Evolutionary conservation across 2,888 invertebrate genomes (phyloP).

Genomic region (Glaucopsyche alexis): DNA sequence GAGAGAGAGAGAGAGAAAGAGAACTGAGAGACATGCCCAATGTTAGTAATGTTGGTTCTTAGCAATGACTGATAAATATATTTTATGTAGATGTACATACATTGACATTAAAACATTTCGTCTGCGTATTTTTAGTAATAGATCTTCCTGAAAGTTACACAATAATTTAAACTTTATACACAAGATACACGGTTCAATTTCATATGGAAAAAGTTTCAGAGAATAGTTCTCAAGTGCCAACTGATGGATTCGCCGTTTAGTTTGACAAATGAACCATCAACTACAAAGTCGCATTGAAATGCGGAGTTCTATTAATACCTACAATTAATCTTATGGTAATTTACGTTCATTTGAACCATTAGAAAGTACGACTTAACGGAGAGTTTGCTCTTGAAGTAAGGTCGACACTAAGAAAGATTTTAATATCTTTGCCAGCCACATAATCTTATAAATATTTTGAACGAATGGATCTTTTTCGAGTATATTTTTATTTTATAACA

Average conservation of each 20-base stretch:
- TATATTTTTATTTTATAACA: no score
- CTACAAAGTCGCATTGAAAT: slow-evolving; percentile 7
- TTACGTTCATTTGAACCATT: neutral
- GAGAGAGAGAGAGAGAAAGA: no score
- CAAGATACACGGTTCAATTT: neutral
- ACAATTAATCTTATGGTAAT: slow-evolving; percentile 1
- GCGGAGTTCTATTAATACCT: neutral
- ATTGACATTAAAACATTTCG: neutral
- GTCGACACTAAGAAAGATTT: neutral
- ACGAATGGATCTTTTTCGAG: no score
- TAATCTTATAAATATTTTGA: neutral
- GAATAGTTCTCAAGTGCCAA: neutral
- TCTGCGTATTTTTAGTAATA: neutral
- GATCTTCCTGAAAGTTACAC: neutral
- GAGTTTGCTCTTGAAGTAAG: neutral
- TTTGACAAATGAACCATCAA: slow-evolving; percentile 17
- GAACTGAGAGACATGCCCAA: no score
- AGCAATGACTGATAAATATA: no score
- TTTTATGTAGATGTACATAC: no score
- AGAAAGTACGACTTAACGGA: neutral
- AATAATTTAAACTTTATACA: neutral
- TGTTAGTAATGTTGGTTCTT: no score
- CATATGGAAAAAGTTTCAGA: neutral
- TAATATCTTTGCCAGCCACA: neutral
- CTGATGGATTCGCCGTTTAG: neutral